Evolutionary conservation across 2,113 vertebrate genomes (phyloP), one percentile per base, ranked within the genome.

Genomic region (Tragulus kanchil): DNA sequence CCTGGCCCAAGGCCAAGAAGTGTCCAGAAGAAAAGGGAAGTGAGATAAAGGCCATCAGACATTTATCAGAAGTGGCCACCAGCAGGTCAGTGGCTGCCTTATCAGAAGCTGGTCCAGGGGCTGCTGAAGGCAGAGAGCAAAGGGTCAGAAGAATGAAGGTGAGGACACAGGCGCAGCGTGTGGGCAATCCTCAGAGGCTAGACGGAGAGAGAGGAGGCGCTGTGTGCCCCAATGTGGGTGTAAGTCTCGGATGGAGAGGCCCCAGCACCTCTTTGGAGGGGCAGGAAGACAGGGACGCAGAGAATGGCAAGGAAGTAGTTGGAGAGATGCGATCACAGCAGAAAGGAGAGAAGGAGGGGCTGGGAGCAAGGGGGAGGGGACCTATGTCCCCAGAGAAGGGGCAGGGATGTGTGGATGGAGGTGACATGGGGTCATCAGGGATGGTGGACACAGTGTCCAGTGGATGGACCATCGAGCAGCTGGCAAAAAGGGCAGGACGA

Each of bases 171-270:
- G 3, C 3, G 1, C 5, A 36, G 48, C 28, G 10, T 11, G 12
- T 1, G 23, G 25, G 45, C 52, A 26, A 3, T 42, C 4, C 52
- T 25, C 65, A 28, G 23, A n/a, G 48, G 31, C 36, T 16, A 25
- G 61, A 7, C 61, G 1, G 67, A 11, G 58, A 81, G 42, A 73
- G 69, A 14, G 19, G 31, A 26, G 65, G 21, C 0, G 0, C 26
- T 16, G 54, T n/a, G 65, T 71, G 42, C 42, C n/a, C 58, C 31
- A 82, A 67, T 61, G 14, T 48, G 5, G 31, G 23, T 54, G 5
- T 25, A 50, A 25, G 58, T 3, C 11, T 2, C 17, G 48, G 23
- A 28, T 31, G 25, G 28, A 54, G 64, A 31, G 8, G 6, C 50
- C 62, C 36, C 62, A 0, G 0, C 59, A 73, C 42, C 23, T n/a